phyloP scores from a whole-genome alignment of 2,797 vertebrate species.

The Sphenodon punctatus region DNA sequence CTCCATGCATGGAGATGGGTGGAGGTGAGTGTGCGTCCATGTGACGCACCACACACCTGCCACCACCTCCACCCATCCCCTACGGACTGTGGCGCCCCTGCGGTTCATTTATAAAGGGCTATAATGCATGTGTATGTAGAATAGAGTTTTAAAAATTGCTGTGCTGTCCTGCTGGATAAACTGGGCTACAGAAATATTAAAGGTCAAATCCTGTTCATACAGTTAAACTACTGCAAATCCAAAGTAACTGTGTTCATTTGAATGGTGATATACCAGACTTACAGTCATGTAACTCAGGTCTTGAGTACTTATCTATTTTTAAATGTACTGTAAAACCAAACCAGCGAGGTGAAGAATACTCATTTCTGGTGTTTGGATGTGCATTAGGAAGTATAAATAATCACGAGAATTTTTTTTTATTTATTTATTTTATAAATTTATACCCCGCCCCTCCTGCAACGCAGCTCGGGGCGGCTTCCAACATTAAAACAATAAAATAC shows the following conservation, averaged over 20 bases:
- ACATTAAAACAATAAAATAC: too few relatives aligned
- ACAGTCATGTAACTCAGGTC: background rate
- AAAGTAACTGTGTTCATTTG: background rate
- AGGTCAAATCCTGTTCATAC: background rate
- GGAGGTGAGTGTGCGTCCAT: too few relatives aligned
- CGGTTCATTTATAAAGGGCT: too few relatives aligned
- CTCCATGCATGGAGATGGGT: too few relatives aligned
- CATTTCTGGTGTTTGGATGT: background rate
- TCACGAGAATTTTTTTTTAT: too few relatives aligned
- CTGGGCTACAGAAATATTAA: background rate
- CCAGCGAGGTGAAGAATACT: background rate
- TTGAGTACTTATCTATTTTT: background rate
- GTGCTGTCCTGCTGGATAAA: background rate
- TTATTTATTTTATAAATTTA: too few relatives aligned
- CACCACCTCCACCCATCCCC: too few relatives aligned
- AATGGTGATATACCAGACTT: background rate
- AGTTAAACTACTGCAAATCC: background rate
- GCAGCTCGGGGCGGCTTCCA: too few relatives aligned
- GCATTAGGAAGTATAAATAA: too few relatives aligned
- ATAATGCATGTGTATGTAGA: background rate
- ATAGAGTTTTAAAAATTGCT: background rate
- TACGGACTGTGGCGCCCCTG: too few relatives aligned
- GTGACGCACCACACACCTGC: too few relatives aligned
- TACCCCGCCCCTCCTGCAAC: too few relatives aligned
- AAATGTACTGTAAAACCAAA: background rate